These are phyloP conservation scores for Argyresthia albistria DNA, from an alignment of 2,888 invertebrate genomes.

Conservation along the genomic window DNA sequence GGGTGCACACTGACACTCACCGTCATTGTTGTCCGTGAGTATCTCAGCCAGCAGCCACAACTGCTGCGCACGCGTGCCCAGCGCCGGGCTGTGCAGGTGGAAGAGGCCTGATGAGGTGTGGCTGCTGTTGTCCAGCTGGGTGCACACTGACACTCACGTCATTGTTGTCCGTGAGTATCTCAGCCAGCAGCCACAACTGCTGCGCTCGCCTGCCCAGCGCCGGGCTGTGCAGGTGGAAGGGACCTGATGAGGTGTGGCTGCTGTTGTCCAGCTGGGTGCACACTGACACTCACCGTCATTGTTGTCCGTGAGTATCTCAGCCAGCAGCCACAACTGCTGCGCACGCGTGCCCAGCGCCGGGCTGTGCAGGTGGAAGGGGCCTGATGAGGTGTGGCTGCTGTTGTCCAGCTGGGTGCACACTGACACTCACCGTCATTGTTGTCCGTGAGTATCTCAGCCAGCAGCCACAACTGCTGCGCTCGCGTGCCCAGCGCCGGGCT, in stretches of 20 bases:
- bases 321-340: constrained; percentile 95
- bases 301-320: constrained; percentile 86
- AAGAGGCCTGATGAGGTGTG: constrained; percentile 77
- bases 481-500: constrained; percentile 90
- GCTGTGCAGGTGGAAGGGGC: constrained; percentile 90
- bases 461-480: constrained; percentile 94
- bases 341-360: constrained; percentile 90
- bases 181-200: constrained; percentile 93
- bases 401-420: neutral
- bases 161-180: constrained; percentile 85
- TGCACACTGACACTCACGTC: constrained; percentile 74
- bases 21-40: constrained; percentile 86
- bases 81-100: constrained; percentile 85
- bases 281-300: constrained; percentile 80
- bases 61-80: constrained; percentile 93
- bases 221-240: constrained; percentile 90
- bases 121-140: neutral
- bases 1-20: constrained; percentile 72
- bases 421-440: constrained; percentile 82
- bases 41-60: constrained; percentile 93
- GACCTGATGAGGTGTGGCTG: constrained; percentile 80
- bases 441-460: constrained; percentile 86
- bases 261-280: constrained; percentile 70
- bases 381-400: constrained; percentile 22
- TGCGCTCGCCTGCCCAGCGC: constrained; percentile 90